These are phyloP conservation scores for Schizopygopsis malacanthus DNA, from an alignment of 2,797 vertebrate genomes.

Conservation along the genomic window DNA sequence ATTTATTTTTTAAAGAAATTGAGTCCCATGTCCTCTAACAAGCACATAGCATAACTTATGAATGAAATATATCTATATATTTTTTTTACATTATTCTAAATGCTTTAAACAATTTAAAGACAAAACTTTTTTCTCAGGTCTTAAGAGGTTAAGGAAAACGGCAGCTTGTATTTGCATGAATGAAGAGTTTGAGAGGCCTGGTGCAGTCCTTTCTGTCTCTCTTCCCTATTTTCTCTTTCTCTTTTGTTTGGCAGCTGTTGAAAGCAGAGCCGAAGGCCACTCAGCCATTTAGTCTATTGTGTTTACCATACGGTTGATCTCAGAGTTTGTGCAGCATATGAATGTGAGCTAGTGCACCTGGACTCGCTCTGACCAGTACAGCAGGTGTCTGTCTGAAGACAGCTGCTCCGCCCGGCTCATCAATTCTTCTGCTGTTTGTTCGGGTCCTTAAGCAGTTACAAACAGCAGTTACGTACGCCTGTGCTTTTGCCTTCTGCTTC, in stretches of 20 bases:
- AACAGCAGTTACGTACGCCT: not conserved
- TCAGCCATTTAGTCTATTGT: slow-evolving; percentile 49
- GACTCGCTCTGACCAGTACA: slow-evolving; percentile 36
- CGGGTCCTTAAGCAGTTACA: not conserved
- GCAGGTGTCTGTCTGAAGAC: slow-evolving; percentile 47
- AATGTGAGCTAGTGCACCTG: slow-evolving; percentile 47
- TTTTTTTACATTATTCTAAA: too few relatives aligned
- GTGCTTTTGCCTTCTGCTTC: not conserved
- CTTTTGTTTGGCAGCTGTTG: slow-evolving; percentile 33
- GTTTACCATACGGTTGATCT: slow-evolving; percentile 52
- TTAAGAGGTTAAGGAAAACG: not conserved
- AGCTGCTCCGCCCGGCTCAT: slow-evolving; percentile 21
- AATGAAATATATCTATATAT: too few relatives aligned
- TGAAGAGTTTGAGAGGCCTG: not conserved
- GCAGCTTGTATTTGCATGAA: slow-evolving; percentile 28
- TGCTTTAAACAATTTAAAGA: too few relatives aligned
- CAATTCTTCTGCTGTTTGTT: slow-evolving; percentile 22
- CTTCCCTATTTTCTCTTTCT: slow-evolving; percentile 20
- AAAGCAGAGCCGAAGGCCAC: slow-evolving; percentile 17
- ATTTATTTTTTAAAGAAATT: too few relatives aligned
- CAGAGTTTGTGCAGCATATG: slow-evolving; percentile 29
- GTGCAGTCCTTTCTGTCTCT: not conserved
- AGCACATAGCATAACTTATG: too few relatives aligned
- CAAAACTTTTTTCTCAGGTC: too few relatives aligned
- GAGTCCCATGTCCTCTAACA: too few relatives aligned